Percentiles rank a stretch among this genome's conserved stretches.
Evolutionary conservation across 2,113 vertebrate genomes (phyloP).

Genomic region (Megaceryle maxima): DNA sequence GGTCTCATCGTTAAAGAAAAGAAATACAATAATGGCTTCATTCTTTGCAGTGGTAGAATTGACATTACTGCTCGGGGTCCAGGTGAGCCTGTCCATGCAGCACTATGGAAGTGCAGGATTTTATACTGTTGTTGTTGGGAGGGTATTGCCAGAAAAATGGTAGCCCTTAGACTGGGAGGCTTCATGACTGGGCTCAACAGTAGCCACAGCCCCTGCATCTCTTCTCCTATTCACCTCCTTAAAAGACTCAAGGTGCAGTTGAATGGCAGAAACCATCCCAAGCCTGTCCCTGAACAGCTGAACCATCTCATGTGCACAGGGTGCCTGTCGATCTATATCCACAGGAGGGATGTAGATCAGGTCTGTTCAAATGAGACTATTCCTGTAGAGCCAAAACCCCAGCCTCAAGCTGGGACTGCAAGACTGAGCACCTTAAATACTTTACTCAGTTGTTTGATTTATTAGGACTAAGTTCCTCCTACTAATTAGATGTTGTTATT

Average conservation of each 20-base stretch:
- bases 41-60: not conserved
- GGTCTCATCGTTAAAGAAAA: not conserved
- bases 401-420: not conserved
- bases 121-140: not conserved
- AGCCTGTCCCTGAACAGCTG: not conserved
- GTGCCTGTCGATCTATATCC: not conserved
- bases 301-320: not conserved
- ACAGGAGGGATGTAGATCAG: not conserved
- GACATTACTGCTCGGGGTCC: not conserved
- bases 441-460: not conserved
- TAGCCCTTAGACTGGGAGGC: not conserved
- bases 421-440: not conserved
- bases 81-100: not conserved
- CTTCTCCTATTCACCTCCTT: rapidly evolving
- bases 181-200: not conserved
- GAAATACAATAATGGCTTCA: not conserved
- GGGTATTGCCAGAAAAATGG: not conserved
- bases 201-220: not conserved
- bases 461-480: not conserved
- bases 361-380: not conserved
- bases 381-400: not conserved
- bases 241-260: not conserved
- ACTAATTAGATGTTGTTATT: not conserved
- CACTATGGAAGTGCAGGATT: not conserved
- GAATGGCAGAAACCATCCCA: not conserved